A percentile compares a stretch with the other conserved stretches of the same genome.
phyloP scores from a whole-genome alignment of 2,113 vertebrate genomes.

The Lutjanus erythropterus region DNA sequence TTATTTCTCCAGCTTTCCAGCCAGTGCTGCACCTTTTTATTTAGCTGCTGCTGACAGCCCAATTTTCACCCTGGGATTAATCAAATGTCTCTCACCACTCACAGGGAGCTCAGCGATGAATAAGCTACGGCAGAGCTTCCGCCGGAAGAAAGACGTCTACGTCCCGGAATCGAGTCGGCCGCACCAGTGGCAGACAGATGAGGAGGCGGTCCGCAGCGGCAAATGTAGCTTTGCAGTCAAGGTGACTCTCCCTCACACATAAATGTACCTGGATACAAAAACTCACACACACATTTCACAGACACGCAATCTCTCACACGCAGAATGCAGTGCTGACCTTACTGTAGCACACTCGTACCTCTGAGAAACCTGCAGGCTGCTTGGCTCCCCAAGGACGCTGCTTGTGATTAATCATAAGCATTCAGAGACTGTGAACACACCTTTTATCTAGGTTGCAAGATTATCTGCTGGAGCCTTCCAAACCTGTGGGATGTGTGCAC shows the following conservation, averaged over 20 bases:
- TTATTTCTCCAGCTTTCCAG: neutral
- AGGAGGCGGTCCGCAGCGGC: slow-evolving; percentile 96
- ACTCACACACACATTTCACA: neutral
- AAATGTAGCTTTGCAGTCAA: slow-evolving; percentile 99
- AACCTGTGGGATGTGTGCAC: slow-evolving; percentile 28
- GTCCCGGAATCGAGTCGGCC: slow-evolving; percentile 98
- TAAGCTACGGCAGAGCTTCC: slow-evolving; percentile 98
- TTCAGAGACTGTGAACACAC: slow-evolving; percentile 43
- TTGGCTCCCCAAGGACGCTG: slow-evolving; percentile 42
- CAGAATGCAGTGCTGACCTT: neutral
- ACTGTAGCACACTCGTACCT: slow-evolving; percentile 13
- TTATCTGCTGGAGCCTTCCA: slow-evolving; percentile 26
- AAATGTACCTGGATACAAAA: slow-evolving; percentile 26
- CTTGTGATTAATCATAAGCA: slow-evolving; percentile 69
- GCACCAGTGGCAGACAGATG: slow-evolving; percentile 99
- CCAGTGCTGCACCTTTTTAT: slow-evolving; percentile 5
- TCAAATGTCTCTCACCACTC: slow-evolving; percentile 23
- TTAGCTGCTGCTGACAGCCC: slow-evolving; percentile 11
- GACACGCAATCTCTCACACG: slow-evolving; percentile 9
- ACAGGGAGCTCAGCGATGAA: slow-evolving; percentile 94
- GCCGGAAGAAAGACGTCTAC: slow-evolving; percentile 99
- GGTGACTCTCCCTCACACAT: slow-evolving; percentile 84
- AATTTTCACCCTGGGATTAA: slow-evolving; percentile 22
- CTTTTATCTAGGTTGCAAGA: slow-evolving; percentile 54
- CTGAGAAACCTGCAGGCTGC: slow-evolving; percentile 25